Base-by-base conservation (phyloP, 2,113 vertebrate species). In the Cheirogaleus medius region DNA sequence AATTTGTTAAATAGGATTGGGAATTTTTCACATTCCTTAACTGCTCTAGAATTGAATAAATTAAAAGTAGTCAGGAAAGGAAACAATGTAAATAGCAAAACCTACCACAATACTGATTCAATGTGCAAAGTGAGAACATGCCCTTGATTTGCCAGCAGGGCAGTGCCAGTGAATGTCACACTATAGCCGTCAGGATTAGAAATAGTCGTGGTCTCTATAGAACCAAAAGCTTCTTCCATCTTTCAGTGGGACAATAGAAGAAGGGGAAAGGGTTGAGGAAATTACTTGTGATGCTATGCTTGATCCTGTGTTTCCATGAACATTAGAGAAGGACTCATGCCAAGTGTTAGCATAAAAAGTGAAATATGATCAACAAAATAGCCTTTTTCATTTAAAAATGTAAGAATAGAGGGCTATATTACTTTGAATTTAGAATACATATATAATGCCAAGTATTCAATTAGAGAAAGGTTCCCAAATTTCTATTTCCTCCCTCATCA, bases 41-140 rank as follows among this genome's bases (percentile, higher is more conserved):
- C 37, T 96, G 54, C 15, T 93, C 83, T 87, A 85, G 52, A 95
- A 93, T 87, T 88, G 37, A 87, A 77, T 93, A 95, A 69, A 97
- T 93, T 94, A 93, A 94, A 95, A 91, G 4, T 63, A 82, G 49
- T 25, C 18, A 64, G 68, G n/a, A 91, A 94, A 84, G 23, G 23
- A 91, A 96, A 74, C 34, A 63, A 1, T 77, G 42, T 37, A 91
- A 84, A 81, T 95, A 37, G 49, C 49, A 93, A 83, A 91, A 83
- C 11, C 25, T 76, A 54, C 8, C 71, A 34, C 49, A 92, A 94
- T 52, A 87, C 39, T 76, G 64, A 94, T 89, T 95, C 60, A 86
- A 6, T 52, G 37, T 76, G 82, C 18, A 80, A 78, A 47, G 49
- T 96, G 60, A 92, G 80, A 95, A 92, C 14, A 85, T 77, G 69